Evolutionary conservation across 37 sponge, comb jelly and placozoan species (phyloP).

Genomic region (Mnemiopsis leidyi): DNA sequence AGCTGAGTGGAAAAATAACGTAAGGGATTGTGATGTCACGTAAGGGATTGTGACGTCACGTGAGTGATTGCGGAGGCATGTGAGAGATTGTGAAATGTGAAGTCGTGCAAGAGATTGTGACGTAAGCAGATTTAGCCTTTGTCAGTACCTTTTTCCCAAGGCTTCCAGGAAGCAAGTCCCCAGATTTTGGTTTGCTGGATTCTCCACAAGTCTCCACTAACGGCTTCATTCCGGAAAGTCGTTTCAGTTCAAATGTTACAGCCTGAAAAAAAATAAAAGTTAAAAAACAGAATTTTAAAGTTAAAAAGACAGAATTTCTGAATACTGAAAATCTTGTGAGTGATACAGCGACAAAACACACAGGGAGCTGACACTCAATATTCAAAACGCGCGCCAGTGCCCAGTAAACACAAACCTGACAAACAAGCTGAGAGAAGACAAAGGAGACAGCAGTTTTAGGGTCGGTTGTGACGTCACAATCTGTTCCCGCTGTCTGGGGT

Average conservation of each 20-base stretch:
- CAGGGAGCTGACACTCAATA: neutral
- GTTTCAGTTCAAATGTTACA: constrained; percentile 10
- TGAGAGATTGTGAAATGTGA: no score
- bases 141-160: neutral
- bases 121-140: no score
- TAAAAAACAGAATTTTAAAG: no score
- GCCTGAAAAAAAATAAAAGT: neutral
- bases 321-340: no score
- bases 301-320: no score
- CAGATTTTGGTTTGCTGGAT: constrained; percentile 9
- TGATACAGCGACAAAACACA: no score
- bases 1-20: no score
- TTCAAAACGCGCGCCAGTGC: neutral
- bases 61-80: no score
- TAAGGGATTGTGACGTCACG: no score
- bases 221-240: neutral
- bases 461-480: neutral
- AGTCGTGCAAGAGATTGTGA: no score
- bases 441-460: constrained; percentile 50
- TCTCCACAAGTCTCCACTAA: neutral
- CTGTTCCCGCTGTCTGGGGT: neutral
- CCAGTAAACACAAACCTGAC: constrained; percentile 38
- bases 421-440: constrained; percentile 32
- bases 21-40: no score
- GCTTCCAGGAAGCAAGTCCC: neutral